Base-by-base conservation (phyloP, 1,140 invertebrate genomes). In the Camponotus vicinus region DNA sequence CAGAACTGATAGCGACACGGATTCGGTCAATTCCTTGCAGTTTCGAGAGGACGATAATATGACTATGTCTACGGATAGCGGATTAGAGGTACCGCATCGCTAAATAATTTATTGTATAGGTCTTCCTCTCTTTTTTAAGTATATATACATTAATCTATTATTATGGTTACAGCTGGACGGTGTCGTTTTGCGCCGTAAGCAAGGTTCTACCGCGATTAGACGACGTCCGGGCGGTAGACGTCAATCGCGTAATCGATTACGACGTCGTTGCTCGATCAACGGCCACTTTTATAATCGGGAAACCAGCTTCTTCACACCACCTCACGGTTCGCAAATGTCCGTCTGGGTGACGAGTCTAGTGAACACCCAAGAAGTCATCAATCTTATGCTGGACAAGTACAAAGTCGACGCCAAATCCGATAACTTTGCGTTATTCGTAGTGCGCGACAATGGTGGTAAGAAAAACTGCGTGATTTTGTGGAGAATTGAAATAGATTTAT, bases 231-330 rank as follows among this genome's bases (percentile, higher is more conserved):
- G 97, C 70, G 96, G 96, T 80, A 94, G 96, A 85, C 95, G 96
- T 90, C 96, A 94, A 90, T 97, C 97, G 3, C 96, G 97, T 49
- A 96, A 96, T 85, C 97, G 97, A 93, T 93, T 98, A 15, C 96
- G 97, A 95, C 95, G 97, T 84, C 96, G 98, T 79, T 98, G 98
- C 88, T 98, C 98, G 0, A 98, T 98, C 45, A 98, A 98, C 94
- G 98, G 98, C 1, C 98, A 98, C 93, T 98, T 97, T 93, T 98
- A 98, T 92, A 97, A 98, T 93, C 96, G 97, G 75, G 98, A 98
- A 95, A 98, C 98, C 0, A 98, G 97, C 92, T 97, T 98, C 85
- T 98, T 98, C 91, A 98, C 97, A 4, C 98, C 98, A 1, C 97
- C 98, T 0, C 96, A 97, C 91, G 98, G 98, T 21, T 98, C 97